Evolutionary conservation across 1,140 invertebrate genomes (phyloP), one percentile per base, ranked within the genome.

Genomic region (Ephestia elutella): DNA sequence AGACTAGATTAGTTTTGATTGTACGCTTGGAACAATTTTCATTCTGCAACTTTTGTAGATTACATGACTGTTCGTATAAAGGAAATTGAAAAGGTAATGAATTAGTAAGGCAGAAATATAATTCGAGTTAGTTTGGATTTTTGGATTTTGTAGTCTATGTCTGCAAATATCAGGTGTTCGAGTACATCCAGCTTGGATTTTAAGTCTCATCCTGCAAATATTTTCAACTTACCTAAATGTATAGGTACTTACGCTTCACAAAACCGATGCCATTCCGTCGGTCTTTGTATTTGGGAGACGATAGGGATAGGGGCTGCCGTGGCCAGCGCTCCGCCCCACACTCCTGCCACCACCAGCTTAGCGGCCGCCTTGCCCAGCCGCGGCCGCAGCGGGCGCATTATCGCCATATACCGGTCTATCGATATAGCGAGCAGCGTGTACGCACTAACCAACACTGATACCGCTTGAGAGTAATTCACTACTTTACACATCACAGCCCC

Each of bases 351-450:
- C 49, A 95, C 92, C 38, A 92, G 82, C 65, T 93, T 93, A 0
- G 94, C 93, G 54, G 93, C 77, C 9, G 80, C 90, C 73, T 94
- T 94, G 4, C 94, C 93, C 73, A 97, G 92, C 28, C 95, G 90
- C 1, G 95, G 95, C 66, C 92, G 89, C 21, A 98, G 84, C 0
- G 96, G 96, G 89, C 95, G 95, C 89, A 97, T 94, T 58, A 98
- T 97, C 13, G 95, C 96, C 73, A 96, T 92, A 71, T 96, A 97
- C 9, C 96, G 91, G 82, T 97, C 96, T 49, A 95, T 91, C 56
- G 95, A 95, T 72, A 97, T 96, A 2, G 95, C 95, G 1, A 97
- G 92, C 65, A 97, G 71, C 0, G 95, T 96, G 75, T 96, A 96
- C 1, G 95, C 94, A 74, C 93, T 95, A 13, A 96, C 94, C 53